Conservation (phyloP, 2,888 invertebrate genomes). For the Macropis europaea region DNA sequence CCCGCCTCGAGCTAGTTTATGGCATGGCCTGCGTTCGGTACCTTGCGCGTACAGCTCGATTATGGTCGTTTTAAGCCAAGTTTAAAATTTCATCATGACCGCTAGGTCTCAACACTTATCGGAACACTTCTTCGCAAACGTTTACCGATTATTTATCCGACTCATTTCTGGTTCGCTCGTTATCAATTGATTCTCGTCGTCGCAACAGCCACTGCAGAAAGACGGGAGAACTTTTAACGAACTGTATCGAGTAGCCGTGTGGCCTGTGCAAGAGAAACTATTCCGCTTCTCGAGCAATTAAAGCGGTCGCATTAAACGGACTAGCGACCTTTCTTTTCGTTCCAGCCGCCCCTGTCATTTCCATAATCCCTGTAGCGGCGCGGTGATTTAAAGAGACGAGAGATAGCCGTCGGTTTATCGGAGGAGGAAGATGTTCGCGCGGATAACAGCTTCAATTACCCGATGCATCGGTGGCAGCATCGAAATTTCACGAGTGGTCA, state of each 20-base stretch:
- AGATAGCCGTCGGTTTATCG: constrained; percentile 56
- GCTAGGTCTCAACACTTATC: not conserved
- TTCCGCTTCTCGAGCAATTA: constrained; percentile 43
- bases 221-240: constrained; percentile 18
- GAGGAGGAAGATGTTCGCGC: constrained; percentile 23
- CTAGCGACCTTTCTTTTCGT: constrained; percentile 41
- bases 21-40: too few relatives aligned
- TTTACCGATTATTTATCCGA: not conserved
- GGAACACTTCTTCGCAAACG: not conserved
- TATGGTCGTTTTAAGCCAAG: too few relatives aligned
- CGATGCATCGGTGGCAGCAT: constrained; percentile 2
- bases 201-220: not conserved
- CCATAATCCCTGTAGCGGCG: constrained; percentile 26
- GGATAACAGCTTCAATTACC: constrained; percentile 38
- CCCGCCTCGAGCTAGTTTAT: too few relatives aligned
- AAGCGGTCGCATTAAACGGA: constrained; percentile 29
- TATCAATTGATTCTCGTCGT: not conserved
- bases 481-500: constrained; percentile 33
- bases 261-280: constrained; percentile 24
- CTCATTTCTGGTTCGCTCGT: not conserved
- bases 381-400: constrained; percentile 42
- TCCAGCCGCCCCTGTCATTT: constrained; percentile 23
- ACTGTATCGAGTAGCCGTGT: constrained; percentile 25
- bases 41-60: too few relatives aligned
- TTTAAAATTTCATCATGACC: too few relatives aligned